These are phyloP conservation scores for Athalia circularis DNA, from an alignment of 2,888 invertebrate genomes.

Conservation along the genomic window DNA sequence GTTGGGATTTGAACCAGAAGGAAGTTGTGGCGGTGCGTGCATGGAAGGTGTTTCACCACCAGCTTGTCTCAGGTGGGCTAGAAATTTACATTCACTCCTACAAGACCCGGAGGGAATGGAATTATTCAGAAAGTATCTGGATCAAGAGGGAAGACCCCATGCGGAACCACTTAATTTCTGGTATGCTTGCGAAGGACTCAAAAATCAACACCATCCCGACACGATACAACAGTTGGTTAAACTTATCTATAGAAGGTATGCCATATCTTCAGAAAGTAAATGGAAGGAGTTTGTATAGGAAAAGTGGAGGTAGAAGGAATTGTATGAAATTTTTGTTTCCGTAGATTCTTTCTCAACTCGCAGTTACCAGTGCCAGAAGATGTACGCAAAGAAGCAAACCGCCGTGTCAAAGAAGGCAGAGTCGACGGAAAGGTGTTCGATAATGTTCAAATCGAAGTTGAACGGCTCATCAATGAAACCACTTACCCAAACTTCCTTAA, in stretches of 20 bases:
- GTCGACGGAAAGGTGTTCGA: constrained; percentile 90
- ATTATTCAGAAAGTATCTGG: constrained; percentile 89
- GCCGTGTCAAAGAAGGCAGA: constrained; percentile 82
- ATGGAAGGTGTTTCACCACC: constrained; percentile 76
- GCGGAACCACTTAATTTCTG: constrained; percentile 92
- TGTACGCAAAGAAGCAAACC: constrained; percentile 86
- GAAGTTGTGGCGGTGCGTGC: constrained; percentile 74
- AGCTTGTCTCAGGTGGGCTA: constrained; percentile 92
- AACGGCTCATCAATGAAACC: constrained; percentile 88
- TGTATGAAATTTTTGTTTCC: constrained; percentile 15
- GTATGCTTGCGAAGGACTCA: constrained; percentile 94
- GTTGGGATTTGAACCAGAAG: constrained; percentile 78
- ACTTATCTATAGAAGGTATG: constrained; percentile 82
- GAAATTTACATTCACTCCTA: constrained; percentile 87
- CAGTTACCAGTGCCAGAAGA: constrained; percentile 89
- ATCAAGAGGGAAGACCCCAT: constrained; percentile 86
- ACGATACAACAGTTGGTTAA: constrained; percentile 85
- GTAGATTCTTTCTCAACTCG: constrained; percentile 86
- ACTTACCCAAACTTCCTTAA: constrained; percentile 95
- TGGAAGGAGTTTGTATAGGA: too few relatives aligned
- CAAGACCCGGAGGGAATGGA: constrained; percentile 92
- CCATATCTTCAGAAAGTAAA: too few relatives aligned
- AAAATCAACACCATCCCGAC: constrained; percentile 86
- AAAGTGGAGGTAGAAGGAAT: too few relatives aligned
- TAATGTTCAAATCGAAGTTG: constrained; percentile 88